A percentile compares a stretch with the other conserved stretches of the same genome.
Evolutionary conservation across 2,797 vertebrate genomes (phyloP).

Genomic region (Cygnus olor): DNA sequence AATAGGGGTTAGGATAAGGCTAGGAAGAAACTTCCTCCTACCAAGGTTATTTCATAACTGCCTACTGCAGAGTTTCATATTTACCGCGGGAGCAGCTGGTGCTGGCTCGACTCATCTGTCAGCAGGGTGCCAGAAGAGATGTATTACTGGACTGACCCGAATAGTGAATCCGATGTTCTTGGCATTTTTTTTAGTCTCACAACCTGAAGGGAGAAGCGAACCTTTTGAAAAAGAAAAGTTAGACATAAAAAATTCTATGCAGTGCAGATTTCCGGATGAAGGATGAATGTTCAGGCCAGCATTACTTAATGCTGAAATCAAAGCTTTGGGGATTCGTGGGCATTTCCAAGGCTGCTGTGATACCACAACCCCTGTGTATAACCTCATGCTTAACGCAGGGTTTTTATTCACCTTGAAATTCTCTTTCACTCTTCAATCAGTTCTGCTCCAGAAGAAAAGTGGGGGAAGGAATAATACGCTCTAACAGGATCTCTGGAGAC

Average conservation of each 20-base stretch:
- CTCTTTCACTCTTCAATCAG: slow-evolving; percentile 27
- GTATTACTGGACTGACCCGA: slow-evolving; percentile 50
- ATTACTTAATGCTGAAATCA: slow-evolving; percentile 52
- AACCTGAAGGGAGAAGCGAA: slow-evolving; percentile 35
- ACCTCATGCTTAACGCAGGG: slow-evolving; percentile 34
- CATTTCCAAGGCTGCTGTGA: slow-evolving; percentile 51
- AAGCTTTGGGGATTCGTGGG: slow-evolving; percentile 51
- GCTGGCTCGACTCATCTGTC: slow-evolving; percentile 63
- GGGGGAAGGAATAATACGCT: background rate
- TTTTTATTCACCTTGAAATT: slow-evolving; percentile 59
- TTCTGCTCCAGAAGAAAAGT: slow-evolving; percentile 3
- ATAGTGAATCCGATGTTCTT: slow-evolving; percentile 35
- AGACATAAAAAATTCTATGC: slow-evolving; percentile 11
- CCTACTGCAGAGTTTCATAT: slow-evolving; percentile 45
- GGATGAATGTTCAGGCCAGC: slow-evolving; percentile 35
- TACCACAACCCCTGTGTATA: background rate
- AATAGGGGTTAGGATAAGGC: slow-evolving; percentile 18
- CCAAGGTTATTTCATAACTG: slow-evolving; percentile 62
- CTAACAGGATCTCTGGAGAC: slow-evolving; percentile 20
- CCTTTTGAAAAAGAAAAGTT: slow-evolving; percentile 55
- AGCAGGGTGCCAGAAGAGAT: slow-evolving; percentile 49
- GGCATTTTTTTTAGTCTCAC: background rate
- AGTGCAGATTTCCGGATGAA: slow-evolving; percentile 30
- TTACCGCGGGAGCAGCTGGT: slow-evolving; percentile 63
- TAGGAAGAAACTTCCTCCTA: slow-evolving; percentile 23